Base-by-base conservation (phyloP, 2,797 vertebrate species). In the Apogon hyalosoma region DNA sequence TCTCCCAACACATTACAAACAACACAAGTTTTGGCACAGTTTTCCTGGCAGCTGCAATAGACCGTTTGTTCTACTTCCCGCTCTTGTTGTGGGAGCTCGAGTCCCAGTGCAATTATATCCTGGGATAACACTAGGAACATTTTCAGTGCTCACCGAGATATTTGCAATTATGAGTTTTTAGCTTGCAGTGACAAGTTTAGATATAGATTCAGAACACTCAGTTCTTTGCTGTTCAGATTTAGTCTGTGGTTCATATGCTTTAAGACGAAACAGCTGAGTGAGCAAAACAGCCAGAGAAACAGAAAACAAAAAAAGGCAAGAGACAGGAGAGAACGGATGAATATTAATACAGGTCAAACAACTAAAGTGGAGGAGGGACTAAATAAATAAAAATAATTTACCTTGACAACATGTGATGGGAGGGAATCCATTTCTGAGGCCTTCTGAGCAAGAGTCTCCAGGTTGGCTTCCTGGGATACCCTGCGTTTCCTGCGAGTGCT, bases 391-490 rank as follows among this genome's bases (percentile, higher is more conserved):
- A 36, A 1, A 28, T 28, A 7, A 10, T 71, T 84, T 86, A 95
- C 94, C 92, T 92, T 94, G 28, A 85, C 54, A 7, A 74, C 55
- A 40, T 91, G 91, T 1, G 90, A 77, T 0, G 93, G 96, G 43
- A 98, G 92, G 1, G 95, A 97, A 85, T 97, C 96, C 94, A 97
- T 94, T 78, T 98, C 97, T 0, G 95, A 96, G 14, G 98, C 98
- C 87, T 99, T 97, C 80, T 98, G 97, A 33, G 98, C 98, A 42
- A 99, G 87, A 10, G 97, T 99, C 86, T 98, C 94, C 87, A 99
- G 89, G 88, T 99, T 99, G 75, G 95, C 97, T 84, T 99, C 97
- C 88, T 98, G 96, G 41, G 97, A 99, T 12, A 93, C 94, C 80
- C 96, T 94, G 11, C 96, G 94, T 66, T 95, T 95, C 84, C 96